Evolutionary conservation across 2,888 invertebrate genomes (phyloP), one percentile per base, ranked within the genome.

Genomic region (Mimachlamys varia): DNA sequence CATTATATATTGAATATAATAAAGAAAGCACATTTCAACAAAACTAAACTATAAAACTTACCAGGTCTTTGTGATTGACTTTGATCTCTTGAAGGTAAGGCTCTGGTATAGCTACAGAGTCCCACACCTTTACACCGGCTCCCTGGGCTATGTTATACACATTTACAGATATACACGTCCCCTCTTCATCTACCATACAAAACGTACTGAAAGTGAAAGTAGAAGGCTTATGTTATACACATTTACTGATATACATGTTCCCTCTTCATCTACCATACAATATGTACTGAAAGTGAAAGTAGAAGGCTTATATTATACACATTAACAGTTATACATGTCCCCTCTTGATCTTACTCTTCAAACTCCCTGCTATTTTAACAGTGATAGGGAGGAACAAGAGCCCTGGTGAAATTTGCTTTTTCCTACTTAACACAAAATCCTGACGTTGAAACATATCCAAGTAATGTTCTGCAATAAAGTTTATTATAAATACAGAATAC

Each of bases 121-220:
- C 98, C 0, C 98, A 98, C 91, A 98, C 98, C 92, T 98, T 98
- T 90, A 98, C 98, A 87, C 98, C 98, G 96, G 98, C 98, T 0
- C 98, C 98, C 95, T 98, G 97, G 13, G 98, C 98, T 97, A 98
- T 97, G 97, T 99, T 98, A 97, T 98, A 99, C 88, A 98, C 98
- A 0, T 98, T 98, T 92, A 98, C 98, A 37, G 98, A 97, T 89
- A 98, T 97, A 95, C 98, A 98, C 0, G 97, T 97, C 97, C 97
- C 97, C 90, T 98, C 97, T 93, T 97, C 97, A 97, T 98, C 98
- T 88, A 98, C 97, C 95, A 98, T 97, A 95, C 98, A 98, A 97
- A 98, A 98, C 62, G 98, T 98, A 96, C 98, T 98, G 97, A 19
- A 97, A 96, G 62, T 91, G 90, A 91, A 91, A 89, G 49, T 27